These are phyloP conservation scores for Cherax destructor DNA, from an alignment of 1,140 invertebrate genomes.

Conservation along the genomic window DNA sequence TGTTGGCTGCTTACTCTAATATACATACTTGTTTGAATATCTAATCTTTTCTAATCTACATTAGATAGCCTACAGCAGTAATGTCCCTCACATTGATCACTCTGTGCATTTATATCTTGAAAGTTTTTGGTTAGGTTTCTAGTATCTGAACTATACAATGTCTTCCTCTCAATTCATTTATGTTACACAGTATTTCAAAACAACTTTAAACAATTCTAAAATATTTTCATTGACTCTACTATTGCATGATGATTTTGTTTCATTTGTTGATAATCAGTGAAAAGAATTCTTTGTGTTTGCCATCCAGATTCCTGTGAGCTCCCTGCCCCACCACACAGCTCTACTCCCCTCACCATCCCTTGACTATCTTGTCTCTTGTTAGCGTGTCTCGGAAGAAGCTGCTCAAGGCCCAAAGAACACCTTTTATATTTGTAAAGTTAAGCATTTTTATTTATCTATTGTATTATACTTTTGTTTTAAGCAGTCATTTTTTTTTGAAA, in stretches of 20 bases:
- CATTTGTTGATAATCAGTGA: neutral
- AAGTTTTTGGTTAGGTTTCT: neutral
- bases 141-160: neutral
- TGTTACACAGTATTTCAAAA: neutral
- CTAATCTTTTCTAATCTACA: neutral
- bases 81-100: neutral
- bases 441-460: constrained; percentile 46
- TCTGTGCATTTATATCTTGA: neutral
- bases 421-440: constrained; percentile 23
- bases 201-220: neutral
- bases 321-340: neutral
- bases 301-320: constrained; percentile 9
- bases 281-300: neutral
- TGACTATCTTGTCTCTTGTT: constrained; percentile 32
- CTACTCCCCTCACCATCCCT: neutral
- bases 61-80: neutral
- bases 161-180: neutral
- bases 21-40: constrained; percentile 4
- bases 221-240: neutral
- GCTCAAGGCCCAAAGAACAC: constrained; percentile 58
- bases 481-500: neutral
- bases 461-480: neutral
- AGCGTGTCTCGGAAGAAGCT: constrained; percentile 66
- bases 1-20: constrained; percentile 5
- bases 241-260: neutral